These are phyloP conservation scores for Clavelina lepadiformis DNA, from an alignment of 23 tunicate species.

Conservation along the genomic window DNA sequence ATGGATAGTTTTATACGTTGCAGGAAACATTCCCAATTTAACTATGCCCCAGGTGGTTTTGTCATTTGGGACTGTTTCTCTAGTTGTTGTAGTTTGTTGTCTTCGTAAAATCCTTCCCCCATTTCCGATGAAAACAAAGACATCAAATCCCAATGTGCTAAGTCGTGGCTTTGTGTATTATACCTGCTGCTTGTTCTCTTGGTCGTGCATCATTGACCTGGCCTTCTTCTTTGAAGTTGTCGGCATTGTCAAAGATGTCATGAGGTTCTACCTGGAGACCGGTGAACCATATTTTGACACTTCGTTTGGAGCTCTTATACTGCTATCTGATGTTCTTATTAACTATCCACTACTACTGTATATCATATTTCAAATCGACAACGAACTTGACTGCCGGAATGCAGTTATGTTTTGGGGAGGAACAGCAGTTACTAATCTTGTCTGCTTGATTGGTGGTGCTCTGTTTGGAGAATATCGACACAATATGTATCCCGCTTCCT, in stretches of 20 bases:
- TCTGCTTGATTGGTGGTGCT: constrained; percentile 44
- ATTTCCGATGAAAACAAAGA: background rate
- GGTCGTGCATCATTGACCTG: constrained; percentile 65
- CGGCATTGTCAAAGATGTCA: constrained; percentile 33
- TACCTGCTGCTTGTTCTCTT: constrained; percentile 50
- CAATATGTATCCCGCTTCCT: constrained; percentile 22
- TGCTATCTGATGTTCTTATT: constrained; percentile 41
- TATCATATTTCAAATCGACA: constrained; percentile 62
- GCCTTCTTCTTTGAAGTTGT: constrained; percentile 36
- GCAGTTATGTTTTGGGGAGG: constrained; percentile 37
- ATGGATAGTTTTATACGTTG: constrained; percentile 6
- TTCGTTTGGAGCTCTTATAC: constrained; percentile 34
- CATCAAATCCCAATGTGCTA: background rate
- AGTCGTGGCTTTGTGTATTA: constrained; percentile 46
- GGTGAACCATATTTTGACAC: constrained; percentile 64
- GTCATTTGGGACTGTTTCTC: background rate
- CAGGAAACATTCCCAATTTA: background rate
- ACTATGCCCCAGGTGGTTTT: background rate
- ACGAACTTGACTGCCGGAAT: constrained; percentile 47
- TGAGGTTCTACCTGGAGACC: constrained; percentile 47
- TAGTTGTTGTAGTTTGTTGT: background rate
- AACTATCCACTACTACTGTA: constrained; percentile 29
- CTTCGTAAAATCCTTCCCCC: background rate
- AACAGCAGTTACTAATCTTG: constrained; percentile 29
- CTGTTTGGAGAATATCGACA: constrained; percentile 35